These are phyloP conservation scores for Dendrolimus punctatus DNA, from an alignment of 1,140 invertebrate genomes.

Conservation along the genomic window DNA sequence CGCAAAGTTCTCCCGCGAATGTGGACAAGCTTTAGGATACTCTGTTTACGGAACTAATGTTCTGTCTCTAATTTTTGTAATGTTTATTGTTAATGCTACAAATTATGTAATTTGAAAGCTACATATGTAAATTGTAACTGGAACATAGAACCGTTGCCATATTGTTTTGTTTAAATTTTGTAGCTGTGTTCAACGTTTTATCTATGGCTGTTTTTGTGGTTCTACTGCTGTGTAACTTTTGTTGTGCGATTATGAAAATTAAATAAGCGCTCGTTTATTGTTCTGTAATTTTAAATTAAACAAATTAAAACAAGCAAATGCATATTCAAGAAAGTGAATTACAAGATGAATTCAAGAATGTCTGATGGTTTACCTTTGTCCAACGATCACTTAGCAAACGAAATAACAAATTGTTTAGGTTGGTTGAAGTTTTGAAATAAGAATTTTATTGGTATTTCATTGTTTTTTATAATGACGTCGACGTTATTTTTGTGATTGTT, in stretches of 20 bases:
- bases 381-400: slow-evolving; percentile 48
- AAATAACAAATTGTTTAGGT: slow-evolving; percentile 50
- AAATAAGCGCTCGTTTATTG: not conserved
- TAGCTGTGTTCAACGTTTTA: slow-evolving; percentile 9
- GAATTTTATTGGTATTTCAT: slow-evolving; percentile 41
- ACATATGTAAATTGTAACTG: not conserved
- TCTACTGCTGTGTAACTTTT: no score
- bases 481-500: slow-evolving; percentile 22
- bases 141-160: slow-evolving; percentile 3
- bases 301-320: slow-evolving; percentile 23
- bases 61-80: no score
- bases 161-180: slow-evolving; percentile 18
- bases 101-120: not conserved
- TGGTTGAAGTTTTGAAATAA: slow-evolving; percentile 56
- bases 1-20: no score
- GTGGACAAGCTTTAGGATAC: no score
- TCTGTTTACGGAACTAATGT: no score
- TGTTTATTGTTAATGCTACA: not conserved
- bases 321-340: slow-evolving; percentile 11
- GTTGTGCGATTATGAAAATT: no score
- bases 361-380: slow-evolving; percentile 37
- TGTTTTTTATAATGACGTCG: slow-evolving; percentile 14
- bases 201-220: slow-evolving; percentile 5
- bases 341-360: slow-evolving; percentile 62
- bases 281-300: slow-evolving; percentile 3